A percentile compares a stretch with the other conserved stretches of the same genome.
These are phyloP conservation scores for Mycetomoellerius zeteki DNA, from an alignment of 1,140 invertebrate genomes.

Conservation along the genomic window DNA sequence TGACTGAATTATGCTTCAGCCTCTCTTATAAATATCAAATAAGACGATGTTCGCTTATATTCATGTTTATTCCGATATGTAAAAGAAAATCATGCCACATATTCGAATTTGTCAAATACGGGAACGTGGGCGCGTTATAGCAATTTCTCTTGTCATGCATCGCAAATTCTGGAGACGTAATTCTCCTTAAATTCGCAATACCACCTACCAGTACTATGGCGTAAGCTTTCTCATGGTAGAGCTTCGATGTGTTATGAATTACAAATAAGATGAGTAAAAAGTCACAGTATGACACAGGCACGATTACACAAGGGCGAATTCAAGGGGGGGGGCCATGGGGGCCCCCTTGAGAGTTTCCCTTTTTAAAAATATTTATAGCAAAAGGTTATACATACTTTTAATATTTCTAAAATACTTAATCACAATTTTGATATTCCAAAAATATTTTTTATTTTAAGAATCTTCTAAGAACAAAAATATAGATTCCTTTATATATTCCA, in stretches of 20 bases:
- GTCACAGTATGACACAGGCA: slow-evolving; percentile 43
- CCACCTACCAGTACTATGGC: background rate
- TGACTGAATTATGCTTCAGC: slow-evolving; percentile 47
- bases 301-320: too few relatives aligned
- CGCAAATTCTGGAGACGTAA: slow-evolving; percentile 49
- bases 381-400: too few relatives aligned
- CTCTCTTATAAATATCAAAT: slow-evolving; percentile 56
- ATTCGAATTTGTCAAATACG: slow-evolving; percentile 41
- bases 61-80: slow-evolving; percentile 39
- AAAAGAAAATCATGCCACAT: slow-evolving; percentile 36
- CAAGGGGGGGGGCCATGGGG: too few relatives aligned
- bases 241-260: slow-evolving; percentile 69
- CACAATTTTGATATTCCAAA: too few relatives aligned
- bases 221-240: slow-evolving; percentile 8
- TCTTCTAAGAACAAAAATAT: too few relatives aligned
- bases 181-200: slow-evolving; percentile 58
- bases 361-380: too few relatives aligned
- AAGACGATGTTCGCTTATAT: slow-evolving; percentile 41
- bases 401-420: too few relatives aligned
- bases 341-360: too few relatives aligned
- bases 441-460: too few relatives aligned
- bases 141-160: slow-evolving; percentile 51
- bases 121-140: slow-evolving; percentile 9
- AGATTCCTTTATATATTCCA: too few relatives aligned
- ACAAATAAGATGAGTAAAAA: slow-evolving; percentile 56